Percentiles rank a stretch among this genome's conserved stretches.
Evolutionary conservation across 2,888 invertebrate genomes (phyloP).

Genomic region (Chalcosyrphus nemorum): DNA sequence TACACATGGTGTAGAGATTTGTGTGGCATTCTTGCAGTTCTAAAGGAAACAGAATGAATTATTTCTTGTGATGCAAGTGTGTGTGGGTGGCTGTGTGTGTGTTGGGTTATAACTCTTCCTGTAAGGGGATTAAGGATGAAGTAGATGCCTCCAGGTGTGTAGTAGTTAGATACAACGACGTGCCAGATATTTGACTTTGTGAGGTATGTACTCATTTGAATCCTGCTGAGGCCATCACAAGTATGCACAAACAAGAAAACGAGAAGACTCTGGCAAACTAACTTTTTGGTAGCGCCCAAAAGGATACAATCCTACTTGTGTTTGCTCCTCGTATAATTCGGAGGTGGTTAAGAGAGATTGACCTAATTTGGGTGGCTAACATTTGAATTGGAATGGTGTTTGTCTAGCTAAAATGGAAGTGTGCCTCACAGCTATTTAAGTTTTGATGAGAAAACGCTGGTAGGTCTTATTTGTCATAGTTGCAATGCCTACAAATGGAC

Average conservation of each 20-base stretch:
- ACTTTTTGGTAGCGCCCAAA: not conserved
- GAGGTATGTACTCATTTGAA: not conserved
- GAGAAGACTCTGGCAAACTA: not conserved
- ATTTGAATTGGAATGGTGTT: not conserved
- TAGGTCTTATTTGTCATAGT: not conserved
- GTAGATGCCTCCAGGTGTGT: not conserved
- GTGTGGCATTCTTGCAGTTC: conserved; percentile 85
- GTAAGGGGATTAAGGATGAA: not conserved
- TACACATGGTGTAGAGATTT: conserved; percentile 85
- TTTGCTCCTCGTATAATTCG: not conserved
- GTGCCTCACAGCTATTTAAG: not conserved
- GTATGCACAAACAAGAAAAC: not conserved
- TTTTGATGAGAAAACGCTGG: too few species aligned
- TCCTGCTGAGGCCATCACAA: not conserved
- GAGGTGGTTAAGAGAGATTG: not conserved
- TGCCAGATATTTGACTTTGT: conserved; percentile 11
- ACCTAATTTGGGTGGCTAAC: not conserved
- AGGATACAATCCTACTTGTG: not conserved
- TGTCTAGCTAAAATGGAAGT: not conserved
- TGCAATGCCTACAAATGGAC: not conserved
- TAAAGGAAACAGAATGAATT: conserved; percentile 77
- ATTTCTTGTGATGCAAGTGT: not conserved
- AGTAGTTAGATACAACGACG: too few species aligned
- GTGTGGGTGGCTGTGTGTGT: not conserved
- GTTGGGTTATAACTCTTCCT: not conserved